Conservation (phyloP, 2,888 invertebrate genomes). For the Acanthoscelides obtectus region DNA sequence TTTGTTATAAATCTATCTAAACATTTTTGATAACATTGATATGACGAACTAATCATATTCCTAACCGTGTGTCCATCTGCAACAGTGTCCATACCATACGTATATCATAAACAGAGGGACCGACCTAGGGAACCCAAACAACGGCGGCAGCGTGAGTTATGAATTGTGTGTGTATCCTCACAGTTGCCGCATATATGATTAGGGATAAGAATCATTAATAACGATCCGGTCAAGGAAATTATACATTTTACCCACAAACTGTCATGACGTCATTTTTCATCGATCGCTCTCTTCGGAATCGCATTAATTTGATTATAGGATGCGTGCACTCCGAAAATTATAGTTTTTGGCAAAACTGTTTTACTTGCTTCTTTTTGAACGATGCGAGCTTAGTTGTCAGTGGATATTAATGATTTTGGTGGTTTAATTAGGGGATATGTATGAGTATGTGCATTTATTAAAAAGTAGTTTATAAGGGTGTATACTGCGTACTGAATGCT, state of each 20-base stretch:
- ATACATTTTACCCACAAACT: conserved; percentile 45
- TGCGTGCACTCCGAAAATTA: background rate
- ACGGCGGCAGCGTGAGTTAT: conserved; percentile 29
- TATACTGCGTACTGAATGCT: too few species aligned
- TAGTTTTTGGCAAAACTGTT: background rate
- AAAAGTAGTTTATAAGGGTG: background rate
- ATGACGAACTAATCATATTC: too few species aligned
- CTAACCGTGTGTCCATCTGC: too few species aligned
- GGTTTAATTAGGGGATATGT: background rate
- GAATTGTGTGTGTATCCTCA: conserved; percentile 32
- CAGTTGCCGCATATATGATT: conserved; percentile 39
- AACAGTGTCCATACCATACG: too few species aligned
- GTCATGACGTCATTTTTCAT: conserved; percentile 44
- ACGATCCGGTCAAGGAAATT: conserved; percentile 44
- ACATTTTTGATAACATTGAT: too few species aligned
- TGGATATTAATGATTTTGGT: background rate
- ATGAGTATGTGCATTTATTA: background rate
- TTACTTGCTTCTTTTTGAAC: background rate
- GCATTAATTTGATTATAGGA: conserved; percentile 20
- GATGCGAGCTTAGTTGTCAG: background rate
- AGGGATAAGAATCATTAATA: conserved; percentile 41
- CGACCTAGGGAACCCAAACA: background rate
- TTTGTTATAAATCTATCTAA: too few species aligned
- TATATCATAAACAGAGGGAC: background rate
- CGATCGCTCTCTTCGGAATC: conserved; percentile 26